These are phyloP conservation scores for Apoda limacodes DNA, from an alignment of 2,888 invertebrate species.

Conservation along the genomic window DNA sequence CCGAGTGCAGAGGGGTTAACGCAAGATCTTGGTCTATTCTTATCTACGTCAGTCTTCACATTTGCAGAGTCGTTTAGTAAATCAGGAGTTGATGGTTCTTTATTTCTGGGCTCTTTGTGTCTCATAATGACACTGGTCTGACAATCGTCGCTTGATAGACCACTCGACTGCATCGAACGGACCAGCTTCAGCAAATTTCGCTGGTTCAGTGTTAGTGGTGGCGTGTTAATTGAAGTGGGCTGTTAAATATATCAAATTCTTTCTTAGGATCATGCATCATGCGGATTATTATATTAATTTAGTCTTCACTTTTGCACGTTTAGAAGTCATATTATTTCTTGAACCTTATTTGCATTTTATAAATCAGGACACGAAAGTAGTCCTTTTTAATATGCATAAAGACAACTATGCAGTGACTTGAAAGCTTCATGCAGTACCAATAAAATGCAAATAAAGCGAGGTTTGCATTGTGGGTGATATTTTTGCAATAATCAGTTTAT, in stretches of 20 bases:
- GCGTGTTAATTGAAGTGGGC: slow-evolving; percentile 64
- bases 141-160: slow-evolving; percentile 65
- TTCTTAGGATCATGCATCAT: slow-evolving; percentile 62
- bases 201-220: slow-evolving; percentile 70
- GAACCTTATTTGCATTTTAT: slow-evolving; percentile 67
- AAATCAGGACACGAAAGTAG: slow-evolving; percentile 61
- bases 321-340: too few relatives aligned
- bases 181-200: slow-evolving; percentile 70
- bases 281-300: too few relatives aligned
- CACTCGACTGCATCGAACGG: slow-evolving; percentile 69
- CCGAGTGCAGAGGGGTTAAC: slow-evolving; percentile 67
- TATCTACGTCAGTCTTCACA: slow-evolving; percentile 58
- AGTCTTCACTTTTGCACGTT: too few relatives aligned
- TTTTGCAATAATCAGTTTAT: too few relatives aligned
- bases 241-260: slow-evolving; percentile 64
- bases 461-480: too few relatives aligned
- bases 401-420: slow-evolving; percentile 40
- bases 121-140: slow-evolving; percentile 64
- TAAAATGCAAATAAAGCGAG: slow-evolving; percentile 69
- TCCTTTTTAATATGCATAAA: slow-evolving; percentile 33
- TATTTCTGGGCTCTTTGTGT: slow-evolving; percentile 58
- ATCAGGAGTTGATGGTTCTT: slow-evolving; percentile 70
- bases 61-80: slow-evolving; percentile 68
- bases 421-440: slow-evolving; percentile 66
- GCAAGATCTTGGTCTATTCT: slow-evolving; percentile 77